Evolutionary conservation across 2,888 invertebrate species (phyloP).

Genomic region (Helicoverpa assulta): DNA sequence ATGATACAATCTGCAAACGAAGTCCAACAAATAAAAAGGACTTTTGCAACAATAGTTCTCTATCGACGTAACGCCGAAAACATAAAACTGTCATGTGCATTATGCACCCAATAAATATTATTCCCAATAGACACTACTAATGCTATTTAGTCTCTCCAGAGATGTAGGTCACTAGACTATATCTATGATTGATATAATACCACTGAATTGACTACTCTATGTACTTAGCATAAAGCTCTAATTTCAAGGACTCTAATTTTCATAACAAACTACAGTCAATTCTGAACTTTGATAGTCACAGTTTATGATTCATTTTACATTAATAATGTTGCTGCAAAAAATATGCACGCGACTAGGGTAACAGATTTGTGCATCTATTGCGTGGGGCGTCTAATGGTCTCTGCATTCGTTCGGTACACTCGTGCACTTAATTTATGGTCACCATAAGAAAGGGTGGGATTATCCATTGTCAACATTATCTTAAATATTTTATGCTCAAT

Average conservation of each 20-base stretch:
- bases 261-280: conserved; percentile 35
- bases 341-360: conserved; percentile 45
- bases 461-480: conserved; percentile 86
- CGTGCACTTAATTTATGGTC: conserved; percentile 84
- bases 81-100: conserved; percentile 90
- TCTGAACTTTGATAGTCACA: conserved; percentile 27
- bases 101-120: conserved; percentile 89
- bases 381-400: conserved; percentile 83
- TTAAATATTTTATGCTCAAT: conserved; percentile 86
- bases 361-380: conserved; percentile 78
- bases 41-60: conserved; percentile 72
- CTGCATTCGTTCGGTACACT: conserved; percentile 82
- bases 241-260: conserved; percentile 58
- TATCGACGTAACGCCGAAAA: conserved; percentile 84
- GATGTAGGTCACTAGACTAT: conserved; percentile 88
- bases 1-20: conserved; percentile 58
- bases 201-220: conserved; percentile 67
- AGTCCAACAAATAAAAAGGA: conserved; percentile 72
- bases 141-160: conserved; percentile 85
- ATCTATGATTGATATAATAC: conserved; percentile 65
- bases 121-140: conserved; percentile 84
- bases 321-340: conserved; percentile 20
- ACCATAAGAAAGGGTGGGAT: conserved; percentile 81
- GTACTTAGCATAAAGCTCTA: conserved; percentile 67
- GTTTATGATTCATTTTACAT: conserved; percentile 41